Percentiles rank a stretch among this genome's conserved stretches.
phyloP scores from a whole-genome alignment of 2,888 invertebrate genomes.

The Polia nebulosa region DNA sequence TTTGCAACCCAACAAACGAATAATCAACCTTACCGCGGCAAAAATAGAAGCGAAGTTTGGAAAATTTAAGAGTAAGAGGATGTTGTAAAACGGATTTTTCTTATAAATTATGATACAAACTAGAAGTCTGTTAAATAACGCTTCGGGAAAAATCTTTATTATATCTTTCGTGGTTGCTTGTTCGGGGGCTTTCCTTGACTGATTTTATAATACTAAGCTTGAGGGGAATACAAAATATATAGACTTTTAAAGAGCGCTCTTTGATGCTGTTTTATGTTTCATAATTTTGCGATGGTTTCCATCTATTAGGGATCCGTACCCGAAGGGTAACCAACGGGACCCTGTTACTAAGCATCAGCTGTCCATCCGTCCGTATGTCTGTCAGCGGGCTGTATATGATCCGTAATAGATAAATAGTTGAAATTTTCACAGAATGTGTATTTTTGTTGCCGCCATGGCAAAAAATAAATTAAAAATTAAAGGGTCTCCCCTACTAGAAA shows the following conservation, averaged over 20 bases:
- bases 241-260: slow-evolving; percentile 16
- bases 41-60: slow-evolving; percentile 31
- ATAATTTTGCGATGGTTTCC: background rate
- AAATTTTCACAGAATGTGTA: too few species aligned
- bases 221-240: slow-evolving; percentile 7
- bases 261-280: background rate
- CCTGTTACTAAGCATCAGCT: too few species aligned
- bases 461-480: too few species aligned
- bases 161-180: slow-evolving; percentile 49
- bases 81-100: slow-evolving; percentile 56
- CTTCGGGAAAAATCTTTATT: slow-evolving; percentile 51
- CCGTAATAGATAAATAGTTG: too few species aligned
- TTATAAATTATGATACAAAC: slow-evolving; percentile 69
- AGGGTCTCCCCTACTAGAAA: too few species aligned
- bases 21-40: slow-evolving; percentile 10
- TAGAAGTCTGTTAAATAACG: slow-evolving; percentile 65
- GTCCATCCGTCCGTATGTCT: too few species aligned
- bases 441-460: too few species aligned
- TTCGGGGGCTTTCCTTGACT: slow-evolving; percentile 34
- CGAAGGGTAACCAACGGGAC: too few species aligned
- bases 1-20: slow-evolving; percentile 2
- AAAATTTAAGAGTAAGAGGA: background rate
- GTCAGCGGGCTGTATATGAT: too few species aligned
- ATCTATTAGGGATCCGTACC: too few species aligned
- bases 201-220: slow-evolving; percentile 42